Evolutionary conservation across 2,888 invertebrate species (phyloP).

Genomic region (Dynastes grantii): DNA sequence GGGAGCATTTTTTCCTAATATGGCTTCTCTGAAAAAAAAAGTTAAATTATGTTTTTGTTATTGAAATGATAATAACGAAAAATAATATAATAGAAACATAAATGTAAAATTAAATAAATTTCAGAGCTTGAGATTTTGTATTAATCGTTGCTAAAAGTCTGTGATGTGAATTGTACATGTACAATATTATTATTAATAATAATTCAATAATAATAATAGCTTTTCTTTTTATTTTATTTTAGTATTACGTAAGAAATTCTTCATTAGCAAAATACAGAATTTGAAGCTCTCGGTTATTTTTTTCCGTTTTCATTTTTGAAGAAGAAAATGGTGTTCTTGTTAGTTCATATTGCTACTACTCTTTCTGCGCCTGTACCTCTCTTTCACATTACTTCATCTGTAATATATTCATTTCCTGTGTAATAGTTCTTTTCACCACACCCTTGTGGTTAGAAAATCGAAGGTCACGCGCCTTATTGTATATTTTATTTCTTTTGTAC

Average conservation of each 20-base stretch:
- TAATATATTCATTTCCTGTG: constrained; percentile 36
- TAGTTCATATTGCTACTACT: constrained; percentile 12
- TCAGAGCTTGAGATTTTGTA: constrained; percentile 65
- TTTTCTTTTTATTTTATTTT: constrained; percentile 65
- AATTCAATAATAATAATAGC: constrained; percentile 61
- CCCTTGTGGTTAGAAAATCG: constrained; percentile 2
- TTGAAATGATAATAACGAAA: not conserved
- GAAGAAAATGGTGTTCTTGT: constrained; percentile 4
- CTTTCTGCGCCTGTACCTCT: not conserved
- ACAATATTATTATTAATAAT: constrained; percentile 58
- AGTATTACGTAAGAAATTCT: constrained; percentile 63
- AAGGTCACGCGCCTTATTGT: constrained; percentile 15
- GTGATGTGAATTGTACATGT: constrained; percentile 66
- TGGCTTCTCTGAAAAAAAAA: constrained; percentile 24
- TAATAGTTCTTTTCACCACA: constrained; percentile 16
- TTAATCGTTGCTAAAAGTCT: constrained; percentile 63
- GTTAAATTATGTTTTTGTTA: not conserved
- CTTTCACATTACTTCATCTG: not conserved
- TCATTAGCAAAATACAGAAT: constrained; percentile 65
- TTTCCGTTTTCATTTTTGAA: constrained; percentile 1
- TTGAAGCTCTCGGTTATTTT: constrained; percentile 60
- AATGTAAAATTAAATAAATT: not conserved
- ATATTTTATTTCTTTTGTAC: constrained; percentile 44
- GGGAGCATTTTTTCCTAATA: constrained; percentile 52
- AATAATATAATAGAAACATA: constrained; percentile 24